phyloP scores from a whole-genome alignment of 2,113 vertebrate genomes.

The Narcine bancroftii region DNA sequence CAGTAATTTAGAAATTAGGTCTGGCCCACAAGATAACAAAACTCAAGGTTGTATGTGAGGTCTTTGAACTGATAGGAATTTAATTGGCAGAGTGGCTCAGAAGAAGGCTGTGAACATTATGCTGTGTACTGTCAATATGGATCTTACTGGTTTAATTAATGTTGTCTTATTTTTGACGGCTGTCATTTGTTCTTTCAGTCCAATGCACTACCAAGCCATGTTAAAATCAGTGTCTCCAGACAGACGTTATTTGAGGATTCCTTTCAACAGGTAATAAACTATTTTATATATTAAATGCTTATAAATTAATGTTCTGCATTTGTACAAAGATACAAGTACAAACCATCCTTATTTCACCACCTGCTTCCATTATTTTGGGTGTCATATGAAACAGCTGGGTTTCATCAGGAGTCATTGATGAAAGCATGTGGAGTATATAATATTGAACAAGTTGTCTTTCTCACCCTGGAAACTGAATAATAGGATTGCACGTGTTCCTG shows the following conservation, averaged over 20 bases:
- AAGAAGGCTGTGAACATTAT: too few species aligned
- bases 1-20: too few species aligned
- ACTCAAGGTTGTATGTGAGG: too few species aligned
- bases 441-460: neutral
- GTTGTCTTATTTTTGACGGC: slow-evolving; percentile 12
- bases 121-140: too few species aligned
- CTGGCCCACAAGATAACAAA: too few species aligned
- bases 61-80: too few species aligned
- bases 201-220: slow-evolving; percentile 86
- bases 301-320: neutral
- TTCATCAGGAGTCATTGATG: neutral
- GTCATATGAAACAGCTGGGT: neutral
- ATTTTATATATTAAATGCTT: neutral
- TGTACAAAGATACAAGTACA: neutral
- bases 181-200: slow-evolving; percentile 58
- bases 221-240: slow-evolving; percentile 93
- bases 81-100: too few species aligned
- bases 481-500: neutral
- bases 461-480: too few species aligned
- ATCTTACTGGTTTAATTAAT: neutral
- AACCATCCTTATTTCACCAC: neutral
- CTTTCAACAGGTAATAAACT: slow-evolving; percentile 80
- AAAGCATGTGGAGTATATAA: neutral
- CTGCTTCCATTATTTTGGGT: neutral
- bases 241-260: slow-evolving; percentile 96